phyloP scores from a whole-genome alignment of 2,797 vertebrate genomes.

The Choloepus didactylus region DNA sequence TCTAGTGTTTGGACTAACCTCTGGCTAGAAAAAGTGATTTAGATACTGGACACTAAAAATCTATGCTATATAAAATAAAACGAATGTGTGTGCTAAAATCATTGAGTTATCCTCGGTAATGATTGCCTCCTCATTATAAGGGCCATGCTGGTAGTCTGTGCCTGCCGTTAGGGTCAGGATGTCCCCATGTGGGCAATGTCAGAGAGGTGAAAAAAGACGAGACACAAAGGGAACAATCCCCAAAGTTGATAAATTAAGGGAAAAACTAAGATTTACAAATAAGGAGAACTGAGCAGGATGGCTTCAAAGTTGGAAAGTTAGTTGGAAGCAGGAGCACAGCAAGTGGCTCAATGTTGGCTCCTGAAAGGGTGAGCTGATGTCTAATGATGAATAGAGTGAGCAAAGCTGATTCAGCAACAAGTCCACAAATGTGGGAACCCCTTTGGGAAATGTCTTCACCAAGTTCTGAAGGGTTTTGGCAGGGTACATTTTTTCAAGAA shows the following conservation, averaged over 20 bases:
- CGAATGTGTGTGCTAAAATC: background rate
- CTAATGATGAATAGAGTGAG: background rate
- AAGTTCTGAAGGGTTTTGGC: background rate
- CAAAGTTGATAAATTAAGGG: background rate
- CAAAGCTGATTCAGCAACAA: background rate
- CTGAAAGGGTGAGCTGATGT: background rate
- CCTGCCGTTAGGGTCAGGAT: background rate
- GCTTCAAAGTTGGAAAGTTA: no score
- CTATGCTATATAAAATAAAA: background rate
- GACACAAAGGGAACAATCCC: background rate
- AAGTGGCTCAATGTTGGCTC: background rate
- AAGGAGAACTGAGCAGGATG: background rate
- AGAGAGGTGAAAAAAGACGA: background rate
- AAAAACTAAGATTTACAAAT: conserved; percentile 25
- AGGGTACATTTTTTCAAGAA: background rate
- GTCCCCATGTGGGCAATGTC: accelerated
- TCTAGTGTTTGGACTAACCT: background rate
- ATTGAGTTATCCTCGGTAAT: background rate
- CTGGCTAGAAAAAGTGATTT: background rate
- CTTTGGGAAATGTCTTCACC: background rate
- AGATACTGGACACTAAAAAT: background rate
- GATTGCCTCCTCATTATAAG: background rate
- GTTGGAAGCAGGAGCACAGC: background rate
- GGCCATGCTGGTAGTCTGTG: background rate
- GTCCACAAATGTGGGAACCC: background rate